phyloP scores from a whole-genome alignment of 35 echinoderm and acorn worm genomes.

The Stichopus chloronotus region DNA sequence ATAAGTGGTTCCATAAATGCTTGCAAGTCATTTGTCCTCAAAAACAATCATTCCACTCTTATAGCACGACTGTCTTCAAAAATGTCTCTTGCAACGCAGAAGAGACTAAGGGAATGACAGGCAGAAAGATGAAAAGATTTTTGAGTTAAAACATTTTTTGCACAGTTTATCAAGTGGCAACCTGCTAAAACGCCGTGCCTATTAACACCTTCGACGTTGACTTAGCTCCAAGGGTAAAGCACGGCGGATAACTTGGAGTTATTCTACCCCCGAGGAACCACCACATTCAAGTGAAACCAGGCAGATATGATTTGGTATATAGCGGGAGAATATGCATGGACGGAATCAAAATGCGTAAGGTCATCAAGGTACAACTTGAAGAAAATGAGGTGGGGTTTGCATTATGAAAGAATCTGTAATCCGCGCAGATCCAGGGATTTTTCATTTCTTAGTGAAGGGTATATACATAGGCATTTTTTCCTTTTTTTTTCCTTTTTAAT shows the following conservation, averaged over 20 bases:
- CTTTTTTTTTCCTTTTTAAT: not conserved
- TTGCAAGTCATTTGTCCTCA: no score
- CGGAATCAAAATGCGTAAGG: not conserved
- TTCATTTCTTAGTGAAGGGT: not conserved
- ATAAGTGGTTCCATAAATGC: no score
- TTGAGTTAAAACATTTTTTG: not conserved
- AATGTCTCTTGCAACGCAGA: no score
- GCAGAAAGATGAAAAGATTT: not conserved
- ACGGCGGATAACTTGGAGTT: not conserved
- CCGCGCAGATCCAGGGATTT: not conserved
- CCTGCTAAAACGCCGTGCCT: conserved; percentile 19
- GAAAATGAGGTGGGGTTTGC: conserved; percentile 8
- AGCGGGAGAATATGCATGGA: not conserved
- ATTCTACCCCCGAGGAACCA: conserved; percentile 33
- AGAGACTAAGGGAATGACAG: no score
- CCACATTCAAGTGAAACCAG: conserved; percentile 29
- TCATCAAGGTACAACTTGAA: conserved; percentile 11
- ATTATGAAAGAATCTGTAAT: conserved; percentile 26
- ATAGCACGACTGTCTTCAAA: no score
- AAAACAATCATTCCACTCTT: no score
- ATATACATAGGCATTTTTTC: not conserved
- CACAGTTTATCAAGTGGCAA: conserved; percentile 5
- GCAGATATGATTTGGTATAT: conserved; percentile 27
- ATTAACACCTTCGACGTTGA: conserved; percentile 33
- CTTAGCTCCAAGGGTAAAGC: not conserved